Percentiles rank a stretch among this genome's conserved stretches.
Conservation (phyloP, 2,797 vertebrate species). For the Alosa sapidissima region DNA sequence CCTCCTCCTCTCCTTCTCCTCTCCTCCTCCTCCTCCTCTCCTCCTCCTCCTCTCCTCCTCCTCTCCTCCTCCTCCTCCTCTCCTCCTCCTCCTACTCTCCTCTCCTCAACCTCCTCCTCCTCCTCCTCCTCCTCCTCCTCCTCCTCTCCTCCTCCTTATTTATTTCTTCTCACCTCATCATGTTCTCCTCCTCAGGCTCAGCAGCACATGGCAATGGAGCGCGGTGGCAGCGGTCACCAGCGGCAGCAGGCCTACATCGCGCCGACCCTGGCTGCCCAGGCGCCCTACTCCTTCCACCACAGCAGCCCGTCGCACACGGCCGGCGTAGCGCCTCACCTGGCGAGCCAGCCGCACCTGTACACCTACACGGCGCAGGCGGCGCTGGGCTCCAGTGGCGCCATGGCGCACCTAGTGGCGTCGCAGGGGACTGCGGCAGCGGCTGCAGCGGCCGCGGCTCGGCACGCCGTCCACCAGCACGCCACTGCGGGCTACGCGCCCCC, state of each 20-base stretch:
- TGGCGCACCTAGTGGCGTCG: slow-evolving; percentile 94
- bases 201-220: slow-evolving; percentile 90
- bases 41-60: not conserved
- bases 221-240: slow-evolving; percentile 85
- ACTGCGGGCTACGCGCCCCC: slow-evolving; percentile 79
- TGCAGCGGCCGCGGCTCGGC: slow-evolving; percentile 73
- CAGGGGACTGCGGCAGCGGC: slow-evolving; percentile 74
- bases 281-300: slow-evolving; percentile 94
- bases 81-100: not conserved
- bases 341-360: slow-evolving; percentile 94
- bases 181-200: slow-evolving; percentile 77
- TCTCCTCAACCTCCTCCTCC: no score
- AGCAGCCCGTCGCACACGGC: slow-evolving; percentile 89
- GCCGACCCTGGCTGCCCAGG: slow-evolving; percentile 92
- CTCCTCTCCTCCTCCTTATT: not conserved
- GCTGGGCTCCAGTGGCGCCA: slow-evolving; percentile 90
- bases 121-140: not conserved
- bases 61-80: not conserved
- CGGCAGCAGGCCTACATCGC: slow-evolving; percentile 97
- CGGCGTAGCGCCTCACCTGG: slow-evolving; percentile 85
- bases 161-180: not conserved
- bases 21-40: no score
- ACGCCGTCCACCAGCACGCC: slow-evolving; percentile 89
- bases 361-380: slow-evolving; percentile 89
- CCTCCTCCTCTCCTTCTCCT: no score